phyloP scores from a whole-genome alignment of 2,797 vertebrate genomes.

The Manis javanica region DNA sequence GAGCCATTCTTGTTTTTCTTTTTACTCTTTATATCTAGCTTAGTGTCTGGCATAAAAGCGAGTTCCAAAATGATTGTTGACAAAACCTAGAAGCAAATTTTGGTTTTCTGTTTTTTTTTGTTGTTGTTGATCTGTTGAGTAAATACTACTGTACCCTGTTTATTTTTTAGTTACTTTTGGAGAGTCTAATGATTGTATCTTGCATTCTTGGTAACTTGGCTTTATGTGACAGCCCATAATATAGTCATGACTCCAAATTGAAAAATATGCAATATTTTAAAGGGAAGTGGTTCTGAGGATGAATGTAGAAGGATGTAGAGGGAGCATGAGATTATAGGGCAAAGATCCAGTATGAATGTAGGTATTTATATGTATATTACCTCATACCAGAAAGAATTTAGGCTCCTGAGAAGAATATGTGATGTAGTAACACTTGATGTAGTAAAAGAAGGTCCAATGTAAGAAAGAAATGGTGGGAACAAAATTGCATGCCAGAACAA shows the following conservation, averaged over 20 bases:
- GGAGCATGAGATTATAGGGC: neutral
- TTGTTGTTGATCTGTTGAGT: neutral
- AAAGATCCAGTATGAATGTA: neutral
- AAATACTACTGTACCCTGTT: neutral
- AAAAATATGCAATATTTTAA: conserved; percentile 16
- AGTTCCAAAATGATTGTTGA: neutral
- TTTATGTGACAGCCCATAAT: neutral
- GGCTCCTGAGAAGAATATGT: neutral
- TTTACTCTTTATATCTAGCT: neutral
- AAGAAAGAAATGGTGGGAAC: neutral
- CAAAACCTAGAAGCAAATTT: neutral
- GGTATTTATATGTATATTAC: neutral
- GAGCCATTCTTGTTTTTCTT: neutral
- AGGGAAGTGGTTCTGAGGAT: neutral
- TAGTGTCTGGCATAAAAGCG: neutral
- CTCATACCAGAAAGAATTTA: neutral
- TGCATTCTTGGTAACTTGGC: conserved; percentile 17
- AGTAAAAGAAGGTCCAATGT: neutral
- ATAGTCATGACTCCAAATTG: conserved; percentile 23
- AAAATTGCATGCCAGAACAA: neutral
- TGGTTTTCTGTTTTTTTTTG: neutral
- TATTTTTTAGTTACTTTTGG: neutral
- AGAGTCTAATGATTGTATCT: neutral
- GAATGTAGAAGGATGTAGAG: neutral
- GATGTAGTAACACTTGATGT: neutral